Conservation (phyloP, 2,797 vertebrate species). For the Rachycentron canadum region DNA sequence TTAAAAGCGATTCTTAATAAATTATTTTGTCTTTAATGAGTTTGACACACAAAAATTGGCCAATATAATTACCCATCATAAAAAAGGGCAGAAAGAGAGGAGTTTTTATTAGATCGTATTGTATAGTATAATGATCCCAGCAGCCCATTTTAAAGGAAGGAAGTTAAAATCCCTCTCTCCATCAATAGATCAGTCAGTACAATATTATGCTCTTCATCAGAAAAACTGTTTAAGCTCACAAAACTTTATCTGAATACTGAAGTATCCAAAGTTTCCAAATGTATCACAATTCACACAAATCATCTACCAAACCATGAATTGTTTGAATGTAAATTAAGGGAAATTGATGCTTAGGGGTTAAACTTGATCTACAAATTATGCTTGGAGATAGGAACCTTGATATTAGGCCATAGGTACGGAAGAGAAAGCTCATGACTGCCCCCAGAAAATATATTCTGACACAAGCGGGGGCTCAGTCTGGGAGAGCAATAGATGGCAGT, state of each 20-base stretch:
- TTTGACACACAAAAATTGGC: not conserved
- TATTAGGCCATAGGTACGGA: not conserved
- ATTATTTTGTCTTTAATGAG: not conserved
- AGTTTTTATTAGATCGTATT: no score
- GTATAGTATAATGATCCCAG: no score
- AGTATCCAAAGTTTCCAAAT: not conserved
- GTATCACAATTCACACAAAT: not conserved
- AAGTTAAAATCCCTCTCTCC: not conserved
- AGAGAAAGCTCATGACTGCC: not conserved
- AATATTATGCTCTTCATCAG: not conserved
- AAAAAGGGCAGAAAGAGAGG: no score
- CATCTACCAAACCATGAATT: not conserved
- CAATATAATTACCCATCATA: not conserved
- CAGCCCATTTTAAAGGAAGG: not conserved
- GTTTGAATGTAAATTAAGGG: not conserved
- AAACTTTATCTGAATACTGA: not conserved
- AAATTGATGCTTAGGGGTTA: no score
- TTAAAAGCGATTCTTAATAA: not conserved
- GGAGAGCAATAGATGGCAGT: constrained; percentile 34
- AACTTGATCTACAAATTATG: not conserved
- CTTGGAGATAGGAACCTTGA: no score
- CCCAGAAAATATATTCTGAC: not conserved
- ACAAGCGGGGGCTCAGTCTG: no score
- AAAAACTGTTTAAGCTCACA: not conserved
- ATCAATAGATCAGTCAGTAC: not conserved